Evolutionary conservation across 1,140 invertebrate genomes (phyloP).

Genomic region (Caerostris darwini): DNA sequence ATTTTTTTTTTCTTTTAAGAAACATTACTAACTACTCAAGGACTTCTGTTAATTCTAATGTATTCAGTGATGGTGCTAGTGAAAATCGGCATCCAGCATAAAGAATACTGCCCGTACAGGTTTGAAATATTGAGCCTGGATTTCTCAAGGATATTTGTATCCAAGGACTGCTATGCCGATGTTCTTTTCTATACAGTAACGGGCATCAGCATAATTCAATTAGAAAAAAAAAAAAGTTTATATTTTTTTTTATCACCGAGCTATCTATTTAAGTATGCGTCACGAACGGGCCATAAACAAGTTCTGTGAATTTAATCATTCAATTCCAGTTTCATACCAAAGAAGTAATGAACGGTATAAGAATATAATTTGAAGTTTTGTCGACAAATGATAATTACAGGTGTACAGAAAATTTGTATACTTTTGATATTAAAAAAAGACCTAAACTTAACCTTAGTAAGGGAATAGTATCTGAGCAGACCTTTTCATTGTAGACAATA

Average conservation of each 20-base stretch:
- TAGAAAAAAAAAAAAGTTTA: background rate
- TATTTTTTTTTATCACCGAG: slow-evolving; percentile 9
- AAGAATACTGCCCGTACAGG: slow-evolving; percentile 63
- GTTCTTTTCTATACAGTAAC: slow-evolving; percentile 53
- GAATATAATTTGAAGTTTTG: background rate
- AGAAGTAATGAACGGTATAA: background rate
- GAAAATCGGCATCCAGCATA: slow-evolving; percentile 13
- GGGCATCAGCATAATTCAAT: slow-evolving; percentile 60
- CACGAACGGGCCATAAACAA: slow-evolving; percentile 50
- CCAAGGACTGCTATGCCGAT: slow-evolving; percentile 45
- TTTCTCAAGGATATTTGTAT: slow-evolving; percentile 50
- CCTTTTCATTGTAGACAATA: too few species aligned
- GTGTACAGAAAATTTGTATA: too few species aligned
- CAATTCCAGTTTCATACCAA: background rate
- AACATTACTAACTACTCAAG: slow-evolving; percentile 53
- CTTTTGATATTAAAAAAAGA: too few species aligned
- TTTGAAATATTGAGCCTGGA: slow-evolving; percentile 56
- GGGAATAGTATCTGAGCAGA: too few species aligned
- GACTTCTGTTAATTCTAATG: slow-evolving; percentile 50
- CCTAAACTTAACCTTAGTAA: too few species aligned
- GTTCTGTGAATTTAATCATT: slow-evolving; percentile 41
- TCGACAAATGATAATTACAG: background rate
- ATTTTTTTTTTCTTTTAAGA: background rate
- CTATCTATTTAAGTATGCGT: slow-evolving; percentile 27
- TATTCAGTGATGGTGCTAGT: slow-evolving; percentile 13